Conservation (phyloP, 37 sponge, comb jelly and placozoan species). For the Chondrosia reniformis region DNA sequence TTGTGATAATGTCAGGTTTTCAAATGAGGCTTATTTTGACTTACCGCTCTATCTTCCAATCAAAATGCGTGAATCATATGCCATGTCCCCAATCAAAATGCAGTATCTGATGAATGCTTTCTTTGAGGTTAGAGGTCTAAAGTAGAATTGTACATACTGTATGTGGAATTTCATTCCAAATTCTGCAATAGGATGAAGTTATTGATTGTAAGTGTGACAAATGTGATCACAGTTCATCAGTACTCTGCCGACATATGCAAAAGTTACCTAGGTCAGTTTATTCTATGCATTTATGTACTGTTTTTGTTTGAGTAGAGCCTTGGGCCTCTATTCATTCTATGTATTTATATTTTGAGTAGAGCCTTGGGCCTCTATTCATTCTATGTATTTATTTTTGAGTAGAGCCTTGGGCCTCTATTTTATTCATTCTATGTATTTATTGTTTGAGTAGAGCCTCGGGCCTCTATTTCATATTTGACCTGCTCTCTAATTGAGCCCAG, state of each 20-base stretch:
- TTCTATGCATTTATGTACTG: too few relatives aligned
- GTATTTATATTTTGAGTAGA: too few relatives aligned
- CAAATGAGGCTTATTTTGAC: constrained; percentile 5
- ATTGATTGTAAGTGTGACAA: constrained; percentile 30
- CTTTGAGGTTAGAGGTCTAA: constrained; percentile 8
- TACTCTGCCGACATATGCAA: constrained; percentile 33
- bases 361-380: too few relatives aligned
- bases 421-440: too few relatives aligned
- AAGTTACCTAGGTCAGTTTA: constrained; percentile 47
- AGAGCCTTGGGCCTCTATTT: too few relatives aligned
- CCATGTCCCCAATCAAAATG: constrained; percentile 5
- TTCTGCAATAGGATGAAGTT: neutral
- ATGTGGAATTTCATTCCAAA: neutral
- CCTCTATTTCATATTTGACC: too few relatives aligned
- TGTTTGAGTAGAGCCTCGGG: too few relatives aligned
- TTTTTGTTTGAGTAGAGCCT: too few relatives aligned
- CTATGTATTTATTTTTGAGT: too few relatives aligned
- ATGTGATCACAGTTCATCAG: constrained; percentile 29
- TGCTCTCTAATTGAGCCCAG: too few relatives aligned
- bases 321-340: too few relatives aligned
- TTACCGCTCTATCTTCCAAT: constrained; percentile 5
- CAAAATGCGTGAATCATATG: neutral
- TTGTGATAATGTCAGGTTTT: constrained; percentile 1
- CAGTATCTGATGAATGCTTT: constrained; percentile 14
- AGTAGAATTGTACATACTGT: neutral